phyloP scores from a whole-genome alignment of 2,888 invertebrate genomes.

The Drosophila austrosaltans region DNA sequence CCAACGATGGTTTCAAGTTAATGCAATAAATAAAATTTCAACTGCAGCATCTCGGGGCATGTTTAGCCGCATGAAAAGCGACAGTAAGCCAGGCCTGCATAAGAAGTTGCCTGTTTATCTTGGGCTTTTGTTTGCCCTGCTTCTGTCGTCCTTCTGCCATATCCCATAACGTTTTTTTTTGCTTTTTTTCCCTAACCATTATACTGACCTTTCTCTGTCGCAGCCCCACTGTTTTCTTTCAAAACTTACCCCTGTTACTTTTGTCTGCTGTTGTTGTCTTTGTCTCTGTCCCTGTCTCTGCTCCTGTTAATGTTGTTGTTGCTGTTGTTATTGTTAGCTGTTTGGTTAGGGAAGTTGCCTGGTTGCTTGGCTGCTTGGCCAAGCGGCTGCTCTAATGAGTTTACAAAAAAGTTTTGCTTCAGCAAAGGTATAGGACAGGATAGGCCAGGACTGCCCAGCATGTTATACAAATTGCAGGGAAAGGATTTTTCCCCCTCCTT shows the following conservation, averaged over 20 bases:
- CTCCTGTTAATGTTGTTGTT: constrained; percentile 23
- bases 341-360: constrained; percentile 47
- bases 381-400: constrained; percentile 71
- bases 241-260: constrained; percentile 41
- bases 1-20: constrained; percentile 65
- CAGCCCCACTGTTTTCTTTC: constrained; percentile 61
- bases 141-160: constrained; percentile 30
- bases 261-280: neutral
- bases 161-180: neutral
- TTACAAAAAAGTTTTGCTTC: constrained; percentile 74
- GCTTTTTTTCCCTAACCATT: constrained; percentile 3
- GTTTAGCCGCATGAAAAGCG: constrained; percentile 79
- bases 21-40: constrained; percentile 78
- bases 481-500: neutral
- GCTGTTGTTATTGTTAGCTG: constrained; percentile 21
- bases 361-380: constrained; percentile 62
- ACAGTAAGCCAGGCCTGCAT: constrained; percentile 72
- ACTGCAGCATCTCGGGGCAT: constrained; percentile 74
- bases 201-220: constrained; percentile 16
- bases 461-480: constrained; percentile 75
- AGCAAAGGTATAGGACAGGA: constrained; percentile 41
- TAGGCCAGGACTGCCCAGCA: constrained; percentile 63
- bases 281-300: neutral
- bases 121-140: constrained; percentile 67
- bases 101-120: constrained; percentile 76